Conservation (phyloP, 2,888 invertebrate genomes). For the Apomyelois bistriatella region DNA sequence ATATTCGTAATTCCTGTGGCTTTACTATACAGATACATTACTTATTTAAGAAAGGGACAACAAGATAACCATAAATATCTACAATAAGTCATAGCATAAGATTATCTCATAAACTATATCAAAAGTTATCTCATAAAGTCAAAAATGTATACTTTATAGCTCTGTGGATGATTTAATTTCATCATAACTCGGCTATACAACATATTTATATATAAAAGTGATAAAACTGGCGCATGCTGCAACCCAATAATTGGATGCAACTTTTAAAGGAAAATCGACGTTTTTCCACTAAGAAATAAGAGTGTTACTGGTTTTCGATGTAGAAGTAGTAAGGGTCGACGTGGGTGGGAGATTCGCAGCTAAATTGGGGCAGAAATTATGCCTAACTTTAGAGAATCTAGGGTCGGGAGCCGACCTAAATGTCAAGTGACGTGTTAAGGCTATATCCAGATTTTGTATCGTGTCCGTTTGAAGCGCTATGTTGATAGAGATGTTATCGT, state of each 20-base stretch:
- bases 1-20: too few species aligned
- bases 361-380: constrained; percentile 41
- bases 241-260: constrained; percentile 17
- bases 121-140: not conserved
- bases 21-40: too few species aligned
- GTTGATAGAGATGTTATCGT: too few species aligned
- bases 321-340: constrained; percentile 16
- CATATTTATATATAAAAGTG: constrained; percentile 9
- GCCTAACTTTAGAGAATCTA: constrained; percentile 35
- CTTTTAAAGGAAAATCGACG: constrained; percentile 15
- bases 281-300: constrained; percentile 17
- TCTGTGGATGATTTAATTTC: constrained; percentile 4
- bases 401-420: constrained; percentile 34
- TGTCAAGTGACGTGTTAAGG: constrained; percentile 33
- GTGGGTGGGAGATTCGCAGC: constrained; percentile 29
- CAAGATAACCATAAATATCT: too few species aligned
- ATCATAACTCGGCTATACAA: constrained; percentile 1
- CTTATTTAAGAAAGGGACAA: too few species aligned
- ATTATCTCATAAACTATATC: not conserved
- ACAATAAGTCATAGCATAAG: not conserved
- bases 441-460: not conserved
- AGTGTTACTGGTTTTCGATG: not conserved
- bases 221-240: constrained; percentile 14
- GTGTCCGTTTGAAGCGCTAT: too few species aligned
- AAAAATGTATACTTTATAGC: constrained; percentile 1